Evolutionary conservation across 2,797 vertebrate genomes (phyloP), one percentile per base, ranked within the genome.

Genomic region (Pelochelys cantorii): DNA sequence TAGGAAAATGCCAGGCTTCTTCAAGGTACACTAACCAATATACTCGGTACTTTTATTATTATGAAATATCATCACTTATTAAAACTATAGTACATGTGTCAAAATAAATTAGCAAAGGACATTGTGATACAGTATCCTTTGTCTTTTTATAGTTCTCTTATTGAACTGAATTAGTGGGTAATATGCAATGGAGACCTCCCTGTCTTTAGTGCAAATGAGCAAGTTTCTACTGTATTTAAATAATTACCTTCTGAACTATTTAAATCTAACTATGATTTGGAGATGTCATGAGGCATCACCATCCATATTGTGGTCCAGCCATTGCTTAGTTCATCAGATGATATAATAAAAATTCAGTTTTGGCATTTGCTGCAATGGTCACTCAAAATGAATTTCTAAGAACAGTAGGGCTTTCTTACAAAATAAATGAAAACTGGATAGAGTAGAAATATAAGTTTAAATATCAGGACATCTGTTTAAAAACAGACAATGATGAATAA

Each of bases 371-470:
- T 95, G 88, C 12, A 57, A 77, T 92, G 86, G 11, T 74, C 81
- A 2, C 0, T 0, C 37, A 25, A 27, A 84, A 5, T 52, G 60
- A 81, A 34, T 81, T 90, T 87, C 23, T 71, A 53, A 78, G 31
- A 89, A 59, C 77, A 31, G 0, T 11, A 31, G 1, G 87, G 37
- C 65, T 78, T 86, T 79, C 48, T 87, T 94, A 79, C 2, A 9
- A 60, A 84, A 88, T 42, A 83, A 79, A 81, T 2, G 59, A 52
- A 14, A 65, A 34, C 65, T 68, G 65, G 71, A 87, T 34, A 27
- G 84, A 83, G 59, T 29, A 91, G 81, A n/a, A 85, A 88, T 52
- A 85, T 78, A 78, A 2, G 34, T n/a, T 94, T 89, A 89, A 91
- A 86, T 75, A 27, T 13, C n/a, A 2, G 37, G 74, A 2, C 90